A percentile compares a stretch with the other conserved stretches of the same genome.
Evolutionary conservation across 2,113 vertebrate genomes (phyloP).

Genomic region (Parus major): DNA sequence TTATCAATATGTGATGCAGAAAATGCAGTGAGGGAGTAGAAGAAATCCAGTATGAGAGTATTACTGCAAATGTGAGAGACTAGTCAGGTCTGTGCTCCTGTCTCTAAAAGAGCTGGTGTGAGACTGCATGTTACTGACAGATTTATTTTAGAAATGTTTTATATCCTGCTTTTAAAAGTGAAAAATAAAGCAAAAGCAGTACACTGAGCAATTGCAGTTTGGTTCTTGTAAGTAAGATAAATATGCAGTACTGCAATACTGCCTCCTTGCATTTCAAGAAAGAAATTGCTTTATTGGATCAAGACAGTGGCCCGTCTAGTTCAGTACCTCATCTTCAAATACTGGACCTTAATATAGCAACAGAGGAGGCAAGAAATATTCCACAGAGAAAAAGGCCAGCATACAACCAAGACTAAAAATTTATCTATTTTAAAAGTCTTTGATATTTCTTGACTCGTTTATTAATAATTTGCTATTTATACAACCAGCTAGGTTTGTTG

Average conservation of each 20-base stretch:
- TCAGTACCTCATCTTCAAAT: background rate
- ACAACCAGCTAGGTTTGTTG: background rate
- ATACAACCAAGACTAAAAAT: background rate
- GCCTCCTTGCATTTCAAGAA: background rate
- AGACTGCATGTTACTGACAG: slow-evolving; percentile 37
- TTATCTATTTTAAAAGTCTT: background rate
- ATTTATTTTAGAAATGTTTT: slow-evolving; percentile 39
- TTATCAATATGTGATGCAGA: background rate
- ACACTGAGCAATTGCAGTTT: background rate
- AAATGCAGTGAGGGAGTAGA: background rate
- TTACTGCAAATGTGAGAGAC: slow-evolving; percentile 16
- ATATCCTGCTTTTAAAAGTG: background rate
- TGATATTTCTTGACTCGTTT: background rate
- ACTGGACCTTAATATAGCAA: background rate
- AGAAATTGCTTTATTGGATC: background rate
- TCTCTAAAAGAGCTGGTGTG: slow-evolving; percentile 27
- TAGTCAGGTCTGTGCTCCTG: slow-evolving; percentile 28
- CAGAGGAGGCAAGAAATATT: background rate
- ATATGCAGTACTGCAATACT: background rate
- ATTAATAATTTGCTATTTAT: background rate
- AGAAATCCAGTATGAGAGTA: background rate
- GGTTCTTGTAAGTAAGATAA: slow-evolving; percentile 2
- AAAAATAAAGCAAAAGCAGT: background rate
- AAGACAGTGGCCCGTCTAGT: background rate
- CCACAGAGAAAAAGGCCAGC: background rate